A percentile compares a stretch with the other conserved stretches of the same genome.
Conservation (phyloP, 1,140 invertebrate genomes). For the Dreissena polymorpha region DNA sequence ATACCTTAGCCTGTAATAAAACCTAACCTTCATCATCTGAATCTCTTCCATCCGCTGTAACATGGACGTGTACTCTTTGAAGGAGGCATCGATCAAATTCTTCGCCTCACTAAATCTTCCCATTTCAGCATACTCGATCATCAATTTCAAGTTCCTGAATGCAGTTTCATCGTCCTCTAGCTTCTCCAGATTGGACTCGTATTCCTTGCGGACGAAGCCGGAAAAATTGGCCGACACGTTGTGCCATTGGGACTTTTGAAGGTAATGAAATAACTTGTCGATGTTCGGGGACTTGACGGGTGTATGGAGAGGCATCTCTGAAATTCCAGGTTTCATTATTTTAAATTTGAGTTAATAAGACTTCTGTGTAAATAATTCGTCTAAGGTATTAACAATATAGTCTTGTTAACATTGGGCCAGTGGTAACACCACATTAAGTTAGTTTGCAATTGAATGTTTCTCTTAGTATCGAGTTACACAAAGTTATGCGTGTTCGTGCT, state of each 20-base stretch:
- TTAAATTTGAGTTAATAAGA: too few species aligned
- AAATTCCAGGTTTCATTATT: background rate
- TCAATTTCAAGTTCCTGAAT: conserved; percentile 13
- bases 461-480: too few species aligned
- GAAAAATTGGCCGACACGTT: conserved; percentile 43
- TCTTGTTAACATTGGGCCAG: too few species aligned
- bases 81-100: conserved; percentile 8
- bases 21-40: conserved; percentile 11
- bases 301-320: conserved; percentile 1
- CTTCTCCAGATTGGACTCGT: conserved; percentile 7
- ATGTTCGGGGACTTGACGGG: conserved; percentile 28
- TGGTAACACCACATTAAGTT: too few species aligned
- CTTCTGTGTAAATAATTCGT: too few species aligned
- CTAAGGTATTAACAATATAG: too few species aligned
- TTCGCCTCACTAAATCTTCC: conserved; percentile 40
- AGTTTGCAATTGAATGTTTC: too few species aligned
- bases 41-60: conserved; percentile 13
- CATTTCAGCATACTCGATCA: conserved; percentile 49
- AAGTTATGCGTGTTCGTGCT: too few species aligned
- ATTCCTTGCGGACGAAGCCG: conserved; percentile 41
- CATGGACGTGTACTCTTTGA: conserved; percentile 19
- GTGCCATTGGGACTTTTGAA: conserved; percentile 44
- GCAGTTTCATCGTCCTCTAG: conserved; percentile 23
- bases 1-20: too few species aligned
- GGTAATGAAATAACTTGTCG: conserved; percentile 33